Evolutionary conservation across 2,797 vertebrate species (phyloP), one percentile per base, ranked within the genome.

Genomic region (Phoebastria nigripes): DNA sequence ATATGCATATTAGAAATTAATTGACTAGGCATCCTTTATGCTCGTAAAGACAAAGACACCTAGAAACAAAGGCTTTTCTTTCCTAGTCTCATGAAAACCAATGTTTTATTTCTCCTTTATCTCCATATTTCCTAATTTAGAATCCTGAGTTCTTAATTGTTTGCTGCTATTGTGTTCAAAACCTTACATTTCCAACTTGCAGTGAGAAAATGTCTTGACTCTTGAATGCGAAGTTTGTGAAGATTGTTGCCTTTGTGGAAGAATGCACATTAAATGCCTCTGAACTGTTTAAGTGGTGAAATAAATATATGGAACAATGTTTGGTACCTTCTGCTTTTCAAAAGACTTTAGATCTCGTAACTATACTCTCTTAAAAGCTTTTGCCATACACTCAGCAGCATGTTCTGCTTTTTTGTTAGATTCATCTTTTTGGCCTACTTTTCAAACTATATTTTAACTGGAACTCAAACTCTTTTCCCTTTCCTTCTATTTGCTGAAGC

Each of bases 371-470:
- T 63, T 88, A 86, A 93, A 77, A 97, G 86, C 89, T 89, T 97
- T 91, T 92, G 85, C 94, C 56, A 73, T 67, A 39, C 49, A 74
- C 52, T 81, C 73, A 93, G 88, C 94, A 72, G 91, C 42, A 19
- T 11, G 71, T 89, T 91, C 90, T 89, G 87, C 92, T 95, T 95
- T 94, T 96, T 96, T 97, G 94, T 97, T 94, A 95, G 94, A 91
- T 90, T 94, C n/a, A 93, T 96, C 95, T 96, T 96, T 97, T 95
- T 96, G 95, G 94, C 96, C 94, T 97, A 96, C 94, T 96, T 97
- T 97, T 94, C 91, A 95, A 94, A 95, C 94, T 96, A 76, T 94
- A 55, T 97, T 97, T 97, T 95, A 96, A 81, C 94, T 96, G 93
- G 82, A 92, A 96, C 94, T 97, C 89, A 91, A 87, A 94, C 92